phyloP scores from a whole-genome alignment of 2,888 invertebrate genomes.

The Metallyticus violacea region DNA sequence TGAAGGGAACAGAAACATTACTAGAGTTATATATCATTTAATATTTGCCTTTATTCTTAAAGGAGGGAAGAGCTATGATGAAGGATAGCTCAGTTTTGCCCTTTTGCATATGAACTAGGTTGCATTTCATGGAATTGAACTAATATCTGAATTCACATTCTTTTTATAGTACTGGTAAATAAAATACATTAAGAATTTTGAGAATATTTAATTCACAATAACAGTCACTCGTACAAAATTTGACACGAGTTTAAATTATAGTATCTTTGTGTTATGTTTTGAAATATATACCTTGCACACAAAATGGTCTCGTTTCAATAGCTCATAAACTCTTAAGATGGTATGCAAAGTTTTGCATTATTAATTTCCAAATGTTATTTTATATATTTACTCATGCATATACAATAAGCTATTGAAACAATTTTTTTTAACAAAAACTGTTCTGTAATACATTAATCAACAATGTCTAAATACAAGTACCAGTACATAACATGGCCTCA shows the following conservation, averaged over 20 bases:
- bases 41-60: too few relatives aligned
- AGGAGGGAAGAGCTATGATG: too few relatives aligned
- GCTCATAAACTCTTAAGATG: background rate
- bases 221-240: conserved; percentile 10
- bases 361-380: too few relatives aligned
- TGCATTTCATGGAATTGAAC: too few relatives aligned
- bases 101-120: too few relatives aligned
- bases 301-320: background rate
- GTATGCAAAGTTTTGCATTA: too few relatives aligned
- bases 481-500: background rate
- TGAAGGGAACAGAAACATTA: too few relatives aligned
- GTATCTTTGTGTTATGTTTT: background rate
- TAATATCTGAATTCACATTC: too few relatives aligned
- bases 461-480: background rate
- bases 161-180: background rate
- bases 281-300: background rate
- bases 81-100: too few relatives aligned
- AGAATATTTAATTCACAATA: conserved; percentile 21
- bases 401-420: background rate
- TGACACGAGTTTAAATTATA: background rate
- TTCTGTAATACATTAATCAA: background rate
- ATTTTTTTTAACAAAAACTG: background rate
- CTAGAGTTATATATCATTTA: too few relatives aligned
- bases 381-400: background rate
- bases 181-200: background rate